Conservation (phyloP, 2,113 vertebrate species). For the Tinamus guttatus region DNA sequence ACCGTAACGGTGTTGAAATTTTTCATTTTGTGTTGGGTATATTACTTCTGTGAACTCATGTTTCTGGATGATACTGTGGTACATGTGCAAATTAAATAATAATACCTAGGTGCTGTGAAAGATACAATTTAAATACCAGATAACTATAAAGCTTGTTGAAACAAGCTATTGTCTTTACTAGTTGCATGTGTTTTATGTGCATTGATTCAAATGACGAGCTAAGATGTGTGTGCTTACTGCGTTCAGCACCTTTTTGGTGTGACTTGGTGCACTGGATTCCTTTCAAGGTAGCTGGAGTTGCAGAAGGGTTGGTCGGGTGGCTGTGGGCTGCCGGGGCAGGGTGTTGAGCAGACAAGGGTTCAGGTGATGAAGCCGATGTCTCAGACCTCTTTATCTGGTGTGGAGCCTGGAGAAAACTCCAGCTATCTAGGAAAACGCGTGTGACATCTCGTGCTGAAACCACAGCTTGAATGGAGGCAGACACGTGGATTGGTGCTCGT, state of each 20-base stretch:
- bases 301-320: background rate
- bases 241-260: background rate
- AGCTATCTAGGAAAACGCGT: background rate
- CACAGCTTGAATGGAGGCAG: background rate
- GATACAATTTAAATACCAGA: background rate
- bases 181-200: background rate
- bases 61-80: background rate
- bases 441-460: background rate
- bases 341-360: background rate
- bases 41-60: background rate
- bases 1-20: background rate
- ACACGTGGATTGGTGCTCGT: background rate
- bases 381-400: background rate
- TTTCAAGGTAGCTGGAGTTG: background rate
- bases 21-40: background rate
- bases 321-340: background rate
- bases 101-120: background rate
- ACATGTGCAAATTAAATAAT: background rate
- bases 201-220: background rate
- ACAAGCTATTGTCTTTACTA: background rate
- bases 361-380: fast-evolving
- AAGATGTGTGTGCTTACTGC: background rate
- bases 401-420: background rate
- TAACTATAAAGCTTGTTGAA: background rate
- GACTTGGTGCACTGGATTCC: background rate